Base-by-base conservation (phyloP, 2,888 invertebrate species). In the Sphecodes monilicornis region DNA sequence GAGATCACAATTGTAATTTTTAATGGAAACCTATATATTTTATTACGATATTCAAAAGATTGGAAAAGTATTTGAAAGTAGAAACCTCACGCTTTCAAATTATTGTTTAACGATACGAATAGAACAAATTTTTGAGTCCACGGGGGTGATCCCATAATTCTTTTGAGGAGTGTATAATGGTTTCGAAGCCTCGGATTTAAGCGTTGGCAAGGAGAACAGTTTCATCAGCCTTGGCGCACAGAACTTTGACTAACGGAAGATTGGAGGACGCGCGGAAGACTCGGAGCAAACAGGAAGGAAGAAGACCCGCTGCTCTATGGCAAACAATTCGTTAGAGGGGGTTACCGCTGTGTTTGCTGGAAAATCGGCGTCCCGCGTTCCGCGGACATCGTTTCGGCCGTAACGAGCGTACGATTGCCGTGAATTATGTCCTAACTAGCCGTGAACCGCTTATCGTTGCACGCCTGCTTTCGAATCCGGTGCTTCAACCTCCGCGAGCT, bases 251-350 rank as follows among this genome's bases (percentile, higher is more conserved):
- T 36, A 39, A 66, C n/a, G 46, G 3, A 46, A 46, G 74, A 57
- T 80, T 18, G n/a, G 68, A 68, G 43, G 29, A 70, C 82, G 73
- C 26, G 46, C 60, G 66, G 66, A 54, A 60, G 66, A 71, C 41
- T 32, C 39, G 57, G 57, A 46, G 46, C 73, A 73, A 77, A 80
- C 84, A 66, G 22, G 50, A 82, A 54, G 74, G 54, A 73, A 43
- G 69, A 72, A 83, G 66, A 50, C 22, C 32, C 36, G 26, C 18
- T n/a, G 64, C 64, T n/a, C 22, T 5, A 32, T 26, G 39, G 76
- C 76, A 83, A 83, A 80, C 80, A 76, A 80, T 80, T 83, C 80
- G 80, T 80, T 80, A 83, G 60, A 60, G 43, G 41, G 50, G 73
- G 75, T n/a, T 70, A 39, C 16, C 41, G 6, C 64, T 36, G 36